phyloP scores from a whole-genome alignment of 2,888 invertebrate genomes.

The Chaitophorus viminalis region DNA sequence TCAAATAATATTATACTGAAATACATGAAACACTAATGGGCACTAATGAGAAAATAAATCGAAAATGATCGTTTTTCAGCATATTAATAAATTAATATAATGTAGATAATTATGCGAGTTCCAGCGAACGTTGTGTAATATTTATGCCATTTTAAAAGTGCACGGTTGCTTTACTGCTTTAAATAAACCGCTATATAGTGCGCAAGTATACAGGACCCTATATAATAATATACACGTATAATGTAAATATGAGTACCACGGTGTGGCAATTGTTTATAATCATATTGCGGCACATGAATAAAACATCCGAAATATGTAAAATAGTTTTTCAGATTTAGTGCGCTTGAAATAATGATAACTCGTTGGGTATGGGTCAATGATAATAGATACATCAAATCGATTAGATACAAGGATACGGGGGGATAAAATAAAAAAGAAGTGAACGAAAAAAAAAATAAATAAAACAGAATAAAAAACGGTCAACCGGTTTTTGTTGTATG shows the following conservation, averaged over 20 bases:
- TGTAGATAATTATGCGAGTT: no score
- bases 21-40: no score
- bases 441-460: background rate
- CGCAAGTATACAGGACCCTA: background rate
- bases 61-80: no score
- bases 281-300: background rate
- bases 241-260: no score
- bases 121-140: background rate
- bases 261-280: no score
- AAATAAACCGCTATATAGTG: background rate
- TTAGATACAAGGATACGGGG: background rate
- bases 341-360: conserved; percentile 23
- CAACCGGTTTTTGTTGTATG: conserved; percentile 54
- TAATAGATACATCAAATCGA: conserved; percentile 59
- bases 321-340: background rate
- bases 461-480: conserved; percentile 18
- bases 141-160: background rate
- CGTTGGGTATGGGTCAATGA: conserved; percentile 33
- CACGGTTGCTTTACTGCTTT: background rate
- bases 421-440: background rate
- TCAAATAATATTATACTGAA: no score
- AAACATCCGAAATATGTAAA: conserved; percentile 37
- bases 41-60: no score
- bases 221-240: background rate
- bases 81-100: no score